Evolutionary conservation across 2,797 vertebrate species (phyloP).

Genomic region (Carcharodon carcharias): DNA sequence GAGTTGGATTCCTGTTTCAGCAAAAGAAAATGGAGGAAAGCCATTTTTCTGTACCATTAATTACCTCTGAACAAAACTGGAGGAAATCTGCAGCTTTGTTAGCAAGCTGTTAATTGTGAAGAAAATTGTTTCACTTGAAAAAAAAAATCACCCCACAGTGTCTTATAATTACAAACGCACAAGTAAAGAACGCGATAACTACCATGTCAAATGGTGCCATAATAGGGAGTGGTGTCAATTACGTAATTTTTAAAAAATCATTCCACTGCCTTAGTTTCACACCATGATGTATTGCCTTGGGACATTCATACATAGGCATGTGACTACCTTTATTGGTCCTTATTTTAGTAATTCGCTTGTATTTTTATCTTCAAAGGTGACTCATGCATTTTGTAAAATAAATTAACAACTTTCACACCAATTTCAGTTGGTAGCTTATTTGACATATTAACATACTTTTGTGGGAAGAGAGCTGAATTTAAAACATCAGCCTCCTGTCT

Average conservation of each 20-base stretch:
- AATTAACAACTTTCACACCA: neutral
- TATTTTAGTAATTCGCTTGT: neutral
- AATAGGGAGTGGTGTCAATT: neutral
- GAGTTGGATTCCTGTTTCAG: neutral
- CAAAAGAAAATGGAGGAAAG: neutral
- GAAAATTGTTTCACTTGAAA: neutral
- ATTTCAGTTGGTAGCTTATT: neutral
- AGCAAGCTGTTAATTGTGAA: neutral
- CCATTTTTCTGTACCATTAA: neutral
- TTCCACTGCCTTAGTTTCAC: neutral
- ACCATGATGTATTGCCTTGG: neutral
- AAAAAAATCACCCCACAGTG: neutral
- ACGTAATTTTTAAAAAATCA: neutral
- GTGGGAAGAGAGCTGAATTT: too few relatives aligned
- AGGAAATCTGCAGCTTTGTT: neutral
- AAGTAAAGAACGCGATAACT: neutral
- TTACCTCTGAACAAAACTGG: neutral
- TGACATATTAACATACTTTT: neutral
- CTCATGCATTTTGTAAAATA: neutral
- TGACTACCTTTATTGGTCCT: neutral
- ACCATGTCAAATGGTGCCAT: neutral
- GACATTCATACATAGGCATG: neutral
- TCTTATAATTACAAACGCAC: neutral
- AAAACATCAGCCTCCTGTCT: too few relatives aligned
- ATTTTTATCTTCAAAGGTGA: neutral